Evolutionary conservation across 2,797 vertebrate species (phyloP), one percentile per base, ranked within the genome.

Genomic region (Halcyon badia): DNA sequence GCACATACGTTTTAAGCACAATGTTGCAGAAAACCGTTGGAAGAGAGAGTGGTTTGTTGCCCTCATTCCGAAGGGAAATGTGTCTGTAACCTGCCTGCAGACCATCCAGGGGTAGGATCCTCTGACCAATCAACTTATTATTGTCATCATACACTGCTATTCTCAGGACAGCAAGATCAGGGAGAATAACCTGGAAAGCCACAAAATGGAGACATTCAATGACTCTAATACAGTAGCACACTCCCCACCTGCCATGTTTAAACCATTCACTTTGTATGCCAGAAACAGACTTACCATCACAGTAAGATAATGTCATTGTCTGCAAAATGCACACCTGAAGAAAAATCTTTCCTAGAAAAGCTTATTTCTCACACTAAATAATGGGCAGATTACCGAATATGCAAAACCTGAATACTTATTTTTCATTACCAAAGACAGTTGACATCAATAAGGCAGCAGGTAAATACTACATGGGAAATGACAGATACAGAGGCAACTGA

Each of bases 1-100:
- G 99, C 90, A 99, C 99, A 2, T 99, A 99, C 64, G 99, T 99
- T 98, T 99, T 99, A 70, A 99, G 99, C 88, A 99, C 99, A 96
- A 99, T 99, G 97, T 99, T 99, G 98, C 99, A 99, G 98, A 99
- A 99, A 96, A 99, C 97, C 0, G 99, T 99, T 86, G 99, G 99
- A 90, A 99, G 97, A 17, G 99, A 99, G 83, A 99, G 98, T 3
- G 99, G 99, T 85, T 99, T 99, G 98, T 99, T 99, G 95, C 99
- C 99, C 93, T 99, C 99, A 20, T 99, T 99, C 82, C 99, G 98
- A 90, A 99, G 98, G 30, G 99, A 99, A 97, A 99, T 99, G 98
- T 99, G 99, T 69, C 99, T 98, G 97, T 99, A 99, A 52, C 99
- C 99, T 5, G 99, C 99, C 95, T 99, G 99, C 73, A 99, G 99